These are phyloP conservation scores for Coptotermes formosanus DNA, from an alignment of 1,140 invertebrate species.

Conservation along the genomic window DNA sequence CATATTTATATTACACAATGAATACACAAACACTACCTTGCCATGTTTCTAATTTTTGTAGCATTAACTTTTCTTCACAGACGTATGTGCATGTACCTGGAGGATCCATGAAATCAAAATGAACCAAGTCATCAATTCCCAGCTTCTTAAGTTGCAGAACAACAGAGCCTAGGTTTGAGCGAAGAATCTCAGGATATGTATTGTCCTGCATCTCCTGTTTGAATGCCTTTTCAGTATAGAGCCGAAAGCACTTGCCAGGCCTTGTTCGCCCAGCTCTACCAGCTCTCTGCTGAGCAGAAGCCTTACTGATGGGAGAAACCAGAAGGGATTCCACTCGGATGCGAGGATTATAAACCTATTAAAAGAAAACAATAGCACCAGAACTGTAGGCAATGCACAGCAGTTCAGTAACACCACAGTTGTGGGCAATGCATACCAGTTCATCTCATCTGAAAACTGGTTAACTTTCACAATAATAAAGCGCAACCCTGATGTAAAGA, in stretches of 20 bases:
- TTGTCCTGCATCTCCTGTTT: slow-evolving; percentile 99
- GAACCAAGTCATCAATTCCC: slow-evolving; percentile 96
- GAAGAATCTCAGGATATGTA: slow-evolving; percentile 97
- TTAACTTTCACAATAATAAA: no score
- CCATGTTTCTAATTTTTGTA: no score
- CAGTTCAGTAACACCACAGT: slow-evolving; percentile 7
- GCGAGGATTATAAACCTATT: slow-evolving; percentile 89
- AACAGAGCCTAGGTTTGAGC: slow-evolving; percentile 95
- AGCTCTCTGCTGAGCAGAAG: slow-evolving; percentile 97
- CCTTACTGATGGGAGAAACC: slow-evolving; percentile 98
- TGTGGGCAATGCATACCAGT: background rate
- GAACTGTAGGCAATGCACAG: background rate
- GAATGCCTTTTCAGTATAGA: slow-evolving; percentile 99
- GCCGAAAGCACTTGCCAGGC: slow-evolving; percentile 96
- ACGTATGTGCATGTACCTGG: slow-evolving; percentile 49
- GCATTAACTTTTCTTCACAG: no score
- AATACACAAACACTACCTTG: no score
- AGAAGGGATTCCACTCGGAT: slow-evolving; percentile 96
- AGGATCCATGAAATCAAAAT: slow-evolving; percentile 79
- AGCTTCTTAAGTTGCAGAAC: slow-evolving; percentile 98
- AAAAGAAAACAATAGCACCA: slow-evolving; percentile 2
- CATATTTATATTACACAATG: no score
- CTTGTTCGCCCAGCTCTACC: slow-evolving; percentile 95
- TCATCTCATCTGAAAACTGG: background rate
- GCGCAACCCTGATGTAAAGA: background rate